Percentiles rank a stretch among this genome's conserved stretches.
phyloP scores from a whole-genome alignment of 2,888 invertebrate species.

The Euzophera pinguis region DNA sequence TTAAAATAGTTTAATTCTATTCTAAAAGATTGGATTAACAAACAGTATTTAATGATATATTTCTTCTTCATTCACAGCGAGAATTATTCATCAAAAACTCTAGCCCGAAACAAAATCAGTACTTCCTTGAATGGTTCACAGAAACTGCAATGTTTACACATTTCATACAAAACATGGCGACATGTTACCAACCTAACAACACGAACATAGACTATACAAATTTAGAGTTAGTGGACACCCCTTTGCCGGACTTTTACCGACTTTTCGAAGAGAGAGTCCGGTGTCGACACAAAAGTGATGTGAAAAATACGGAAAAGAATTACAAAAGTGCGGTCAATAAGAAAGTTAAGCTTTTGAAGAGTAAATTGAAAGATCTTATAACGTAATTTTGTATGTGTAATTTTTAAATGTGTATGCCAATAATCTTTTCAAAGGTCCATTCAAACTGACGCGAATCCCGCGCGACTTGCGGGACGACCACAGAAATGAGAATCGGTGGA shows the following conservation, averaged over 20 bases:
- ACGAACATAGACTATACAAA: constrained; percentile 18
- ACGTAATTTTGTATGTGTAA: constrained; percentile 31
- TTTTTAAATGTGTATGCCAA: too few species aligned
- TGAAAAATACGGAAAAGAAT: constrained; percentile 43
- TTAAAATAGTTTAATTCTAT: too few species aligned
- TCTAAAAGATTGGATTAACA: too few species aligned
- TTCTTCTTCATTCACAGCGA: constrained; percentile 77
- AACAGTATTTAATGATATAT: neutral
- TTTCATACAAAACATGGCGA: constrained; percentile 81
- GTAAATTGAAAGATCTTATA: constrained; percentile 64
- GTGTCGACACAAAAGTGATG: constrained; percentile 33
- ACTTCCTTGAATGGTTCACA: constrained; percentile 92
- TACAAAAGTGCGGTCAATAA: constrained; percentile 69
- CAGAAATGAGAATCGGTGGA: too few species aligned
- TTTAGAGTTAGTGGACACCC: constrained; percentile 51
- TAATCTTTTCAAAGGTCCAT: too few species aligned
- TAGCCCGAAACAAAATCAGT: constrained; percentile 82
- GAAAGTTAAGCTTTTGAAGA: constrained; percentile 59
- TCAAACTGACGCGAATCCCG: too few species aligned
- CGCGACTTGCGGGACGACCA: too few species aligned
- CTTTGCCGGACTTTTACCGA: constrained; percentile 65
- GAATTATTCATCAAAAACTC: constrained; percentile 84
- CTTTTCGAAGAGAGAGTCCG: constrained; percentile 55
- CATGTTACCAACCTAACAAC: constrained; percentile 1
- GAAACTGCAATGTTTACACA: constrained; percentile 92